Evolutionary conservation across 2,888 invertebrate species (phyloP).

Genomic region (Apamea sordens): DNA sequence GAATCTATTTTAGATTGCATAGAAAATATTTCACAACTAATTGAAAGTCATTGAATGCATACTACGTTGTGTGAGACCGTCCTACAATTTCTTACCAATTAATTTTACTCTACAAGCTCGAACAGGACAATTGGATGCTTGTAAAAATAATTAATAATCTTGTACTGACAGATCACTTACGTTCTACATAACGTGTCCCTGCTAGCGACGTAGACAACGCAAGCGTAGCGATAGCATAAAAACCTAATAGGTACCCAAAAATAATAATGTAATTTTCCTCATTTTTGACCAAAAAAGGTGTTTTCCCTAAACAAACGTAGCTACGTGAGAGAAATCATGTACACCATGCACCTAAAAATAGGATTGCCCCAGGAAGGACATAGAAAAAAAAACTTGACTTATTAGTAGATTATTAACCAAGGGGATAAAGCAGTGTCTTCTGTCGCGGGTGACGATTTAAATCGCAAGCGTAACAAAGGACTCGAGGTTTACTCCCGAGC

Average conservation of each 20-base stretch:
- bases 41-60: slow-evolving; percentile 11
- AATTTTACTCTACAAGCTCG: slow-evolving; percentile 31
- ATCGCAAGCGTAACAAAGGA: too few relatives aligned
- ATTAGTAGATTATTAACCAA: too few relatives aligned
- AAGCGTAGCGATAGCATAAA: slow-evolving; percentile 42
- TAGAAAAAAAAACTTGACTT: background rate
- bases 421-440: too few relatives aligned
- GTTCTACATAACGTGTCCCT: slow-evolving; percentile 68
- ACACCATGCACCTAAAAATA: background rate
- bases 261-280: background rate
- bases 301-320: slow-evolving; percentile 10
- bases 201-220: slow-evolving; percentile 61
- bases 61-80: slow-evolving; percentile 1
- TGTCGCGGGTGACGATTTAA: too few relatives aligned
- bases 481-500: too few relatives aligned
- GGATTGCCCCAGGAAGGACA: background rate
- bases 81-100: slow-evolving; percentile 44
- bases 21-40: slow-evolving; percentile 13
- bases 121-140: slow-evolving; percentile 59
- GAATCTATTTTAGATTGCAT: background rate
- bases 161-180: slow-evolving; percentile 64
- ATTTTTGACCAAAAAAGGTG: background rate
- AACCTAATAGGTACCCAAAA: background rate
- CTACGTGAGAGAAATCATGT: background rate
- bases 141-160: slow-evolving; percentile 70